These are phyloP conservation scores for Cromileptes altivelis DNA, from an alignment of 2,113 vertebrate genomes.

Conservation along the genomic window DNA sequence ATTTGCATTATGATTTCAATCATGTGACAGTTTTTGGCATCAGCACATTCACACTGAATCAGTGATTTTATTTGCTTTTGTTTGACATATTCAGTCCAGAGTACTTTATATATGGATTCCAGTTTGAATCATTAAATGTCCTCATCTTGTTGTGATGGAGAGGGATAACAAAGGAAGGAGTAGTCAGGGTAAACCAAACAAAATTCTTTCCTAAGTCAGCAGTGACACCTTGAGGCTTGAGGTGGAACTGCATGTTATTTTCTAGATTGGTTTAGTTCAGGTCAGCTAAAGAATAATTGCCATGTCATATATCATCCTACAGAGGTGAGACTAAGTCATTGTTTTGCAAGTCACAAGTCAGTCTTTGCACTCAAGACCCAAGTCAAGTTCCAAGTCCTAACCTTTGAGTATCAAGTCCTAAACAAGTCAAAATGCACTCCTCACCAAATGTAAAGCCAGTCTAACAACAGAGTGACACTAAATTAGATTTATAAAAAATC, in stretches of 20 bases:
- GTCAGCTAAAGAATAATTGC: background rate
- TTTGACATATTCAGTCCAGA: conserved; percentile 23
- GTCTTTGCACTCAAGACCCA: too few relatives aligned
- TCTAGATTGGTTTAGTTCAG: background rate
- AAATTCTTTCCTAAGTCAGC: conserved; percentile 53
- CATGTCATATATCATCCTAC: background rate
- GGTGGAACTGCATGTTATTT: conserved; percentile 2
- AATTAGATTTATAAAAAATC: too few relatives aligned
- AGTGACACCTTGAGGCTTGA: conserved; percentile 69
- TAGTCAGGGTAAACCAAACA: background rate
- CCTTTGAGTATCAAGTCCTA: too few relatives aligned
- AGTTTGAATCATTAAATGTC: conserved; percentile 33
- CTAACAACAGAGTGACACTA: too few relatives aligned
- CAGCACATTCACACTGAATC: conserved; percentile 8
- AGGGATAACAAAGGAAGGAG: conserved; percentile 32
- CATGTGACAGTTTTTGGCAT: background rate
- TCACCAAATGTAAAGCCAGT: too few relatives aligned
- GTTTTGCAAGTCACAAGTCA: too few relatives aligned
- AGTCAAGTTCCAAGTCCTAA: too few relatives aligned
- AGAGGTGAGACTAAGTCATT: too few relatives aligned
- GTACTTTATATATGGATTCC: conserved; percentile 10
- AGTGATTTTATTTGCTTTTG: background rate
- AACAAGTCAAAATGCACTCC: too few relatives aligned
- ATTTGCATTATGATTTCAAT: conserved; percentile 22
- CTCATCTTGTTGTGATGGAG: background rate